These are phyloP conservation scores for Antechinus stuartii DNA, from an alignment of 2,113 vertebrate species.

Conservation along the genomic window DNA sequence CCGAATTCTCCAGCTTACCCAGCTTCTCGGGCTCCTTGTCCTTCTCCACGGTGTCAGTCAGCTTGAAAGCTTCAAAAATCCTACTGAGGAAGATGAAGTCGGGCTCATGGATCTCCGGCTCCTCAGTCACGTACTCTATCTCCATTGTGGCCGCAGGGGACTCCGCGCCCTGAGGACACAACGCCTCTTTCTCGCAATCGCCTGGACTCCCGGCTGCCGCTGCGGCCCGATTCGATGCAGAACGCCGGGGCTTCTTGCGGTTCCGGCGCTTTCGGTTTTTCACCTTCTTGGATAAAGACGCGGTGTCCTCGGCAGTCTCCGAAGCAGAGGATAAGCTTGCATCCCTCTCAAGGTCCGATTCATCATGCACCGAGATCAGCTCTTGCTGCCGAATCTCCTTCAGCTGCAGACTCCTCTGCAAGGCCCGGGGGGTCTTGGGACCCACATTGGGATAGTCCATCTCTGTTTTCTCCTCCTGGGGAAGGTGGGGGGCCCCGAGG, in stretches of 20 bases:
- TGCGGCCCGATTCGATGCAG: conserved; percentile 50
- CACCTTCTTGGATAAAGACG: conserved; percentile 89
- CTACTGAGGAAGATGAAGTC: conserved; percentile 95
- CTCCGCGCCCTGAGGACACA: conserved; percentile 81
- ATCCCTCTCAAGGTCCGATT: conserved; percentile 87
- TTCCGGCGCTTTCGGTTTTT: conserved; percentile 93
- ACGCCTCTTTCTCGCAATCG: conserved; percentile 72
- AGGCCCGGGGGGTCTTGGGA: conserved; percentile 93
- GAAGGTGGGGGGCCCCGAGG: conserved; percentile 87
- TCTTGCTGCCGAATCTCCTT: conserved; percentile 96
- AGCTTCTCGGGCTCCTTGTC: conserved; percentile 93
- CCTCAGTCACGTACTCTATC: conserved; percentile 93
- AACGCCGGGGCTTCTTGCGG: conserved; percentile 86
- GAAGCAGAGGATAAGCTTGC: conserved; percentile 82
- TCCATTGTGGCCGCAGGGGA: conserved; percentile 83
- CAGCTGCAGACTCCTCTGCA: conserved; percentile 95
- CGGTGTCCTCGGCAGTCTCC: conserved; percentile 88
- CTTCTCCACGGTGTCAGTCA: conserved; percentile 94
- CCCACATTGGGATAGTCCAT: conserved; percentile 89
- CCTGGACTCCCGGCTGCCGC: conserved; percentile 58
- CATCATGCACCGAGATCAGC: conserved; percentile 85
- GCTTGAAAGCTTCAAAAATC: conserved; percentile 95
- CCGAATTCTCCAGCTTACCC: conserved; percentile 86
- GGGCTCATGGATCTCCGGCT: conserved; percentile 93
- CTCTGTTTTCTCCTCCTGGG: conserved; percentile 91